phyloP scores from a whole-genome alignment of 2,888 invertebrate genomes.

The Synanthedon vespiformis region DNA sequence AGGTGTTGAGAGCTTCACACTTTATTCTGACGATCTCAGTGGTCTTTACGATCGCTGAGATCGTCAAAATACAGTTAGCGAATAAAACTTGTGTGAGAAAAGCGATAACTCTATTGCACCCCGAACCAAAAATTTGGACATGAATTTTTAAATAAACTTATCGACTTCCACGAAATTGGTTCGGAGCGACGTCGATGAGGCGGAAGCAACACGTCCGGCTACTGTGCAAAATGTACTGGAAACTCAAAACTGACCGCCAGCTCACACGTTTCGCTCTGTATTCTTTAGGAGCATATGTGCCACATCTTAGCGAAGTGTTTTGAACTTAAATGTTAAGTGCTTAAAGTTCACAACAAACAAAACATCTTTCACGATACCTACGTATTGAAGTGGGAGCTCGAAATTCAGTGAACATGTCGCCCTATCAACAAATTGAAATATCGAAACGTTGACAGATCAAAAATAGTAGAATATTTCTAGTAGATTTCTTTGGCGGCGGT shows the following conservation, averaged over 20 bases:
- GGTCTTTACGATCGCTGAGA: no score
- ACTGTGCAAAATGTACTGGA: constrained; percentile 18
- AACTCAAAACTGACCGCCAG: constrained; percentile 8
- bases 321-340: background rate
- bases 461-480: no score
- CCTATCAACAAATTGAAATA: background rate
- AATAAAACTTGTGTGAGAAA: no score
- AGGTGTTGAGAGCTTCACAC: no score
- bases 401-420: background rate
- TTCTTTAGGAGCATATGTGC: background rate
- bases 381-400: background rate
- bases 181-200: constrained; percentile 12
- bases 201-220: constrained; percentile 15
- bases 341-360: background rate
- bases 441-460: background rate
- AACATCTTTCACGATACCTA: background rate
- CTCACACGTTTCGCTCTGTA: background rate
- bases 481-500: no score
- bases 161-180: constrained; percentile 19
- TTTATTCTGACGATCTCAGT: no score
- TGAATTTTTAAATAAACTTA: constrained; percentile 14
- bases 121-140: constrained; percentile 3
- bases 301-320: background rate
- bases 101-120: no score
- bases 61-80: no score